Evolutionary conservation across 2,888 invertebrate genomes (phyloP).

Genomic region (Tetanocera ferruginea): DNA sequence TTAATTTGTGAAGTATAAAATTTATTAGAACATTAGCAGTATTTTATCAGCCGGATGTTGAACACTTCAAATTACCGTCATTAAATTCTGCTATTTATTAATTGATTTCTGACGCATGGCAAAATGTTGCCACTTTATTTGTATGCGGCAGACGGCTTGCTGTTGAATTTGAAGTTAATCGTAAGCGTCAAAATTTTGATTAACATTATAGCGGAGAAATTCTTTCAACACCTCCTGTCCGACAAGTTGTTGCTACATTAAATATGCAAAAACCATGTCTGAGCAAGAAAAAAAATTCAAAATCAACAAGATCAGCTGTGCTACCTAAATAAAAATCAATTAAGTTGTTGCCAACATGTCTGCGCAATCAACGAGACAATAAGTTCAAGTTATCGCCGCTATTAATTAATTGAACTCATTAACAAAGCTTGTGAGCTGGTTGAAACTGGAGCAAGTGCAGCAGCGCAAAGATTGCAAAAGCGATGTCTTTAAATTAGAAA

Average conservation of each 20-base stretch:
- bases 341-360: conserved; percentile 1
- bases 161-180: too few relatives aligned
- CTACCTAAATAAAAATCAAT: conserved; percentile 10
- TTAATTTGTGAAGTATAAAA: too few relatives aligned
- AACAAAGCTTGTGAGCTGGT: background rate
- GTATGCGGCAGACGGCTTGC: too few relatives aligned
- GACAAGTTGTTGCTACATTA: conserved; percentile 8
- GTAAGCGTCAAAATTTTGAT: too few relatives aligned
- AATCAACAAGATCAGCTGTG: background rate
- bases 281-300: background rate
- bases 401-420: background rate
- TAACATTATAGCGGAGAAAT: conserved; percentile 3
- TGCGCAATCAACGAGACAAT: background rate
- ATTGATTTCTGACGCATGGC: background rate
- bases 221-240: conserved; percentile 6
- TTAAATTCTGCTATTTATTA: background rate
- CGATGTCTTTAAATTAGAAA: too few relatives aligned
- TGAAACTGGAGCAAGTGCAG: background rate
- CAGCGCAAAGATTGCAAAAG: too few relatives aligned
- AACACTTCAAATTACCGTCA: background rate
- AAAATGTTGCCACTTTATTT: too few relatives aligned
- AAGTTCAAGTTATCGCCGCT: background rate
- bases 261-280: conserved; percentile 7
- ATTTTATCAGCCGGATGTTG: background rate
- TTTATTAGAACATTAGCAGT: too few relatives aligned